Evolutionary conservation across 2,888 invertebrate species (phyloP).

Genomic region (Cabera pusaria): DNA sequence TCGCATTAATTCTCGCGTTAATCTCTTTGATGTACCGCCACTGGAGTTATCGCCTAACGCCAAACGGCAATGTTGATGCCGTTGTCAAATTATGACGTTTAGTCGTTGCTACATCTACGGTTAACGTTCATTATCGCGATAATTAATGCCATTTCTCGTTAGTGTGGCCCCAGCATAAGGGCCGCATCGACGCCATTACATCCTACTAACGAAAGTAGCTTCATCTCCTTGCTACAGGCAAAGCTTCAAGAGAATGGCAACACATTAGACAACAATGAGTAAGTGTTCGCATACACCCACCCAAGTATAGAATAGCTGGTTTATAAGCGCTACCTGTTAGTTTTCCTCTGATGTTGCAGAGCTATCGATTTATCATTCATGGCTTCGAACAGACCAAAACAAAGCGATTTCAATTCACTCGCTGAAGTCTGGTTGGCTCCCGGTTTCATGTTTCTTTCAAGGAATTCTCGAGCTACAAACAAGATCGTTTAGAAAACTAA

Average conservation of each 20-base stretch:
- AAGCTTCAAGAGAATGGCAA: no score
- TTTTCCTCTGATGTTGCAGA: slow-evolving; percentile 92
- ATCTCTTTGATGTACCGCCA: slow-evolving; percentile 8
- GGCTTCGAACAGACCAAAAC: slow-evolving; percentile 91
- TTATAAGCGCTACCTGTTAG: slow-evolving; percentile 90
- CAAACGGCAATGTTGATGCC: slow-evolving; percentile 19
- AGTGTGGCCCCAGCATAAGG: no score
- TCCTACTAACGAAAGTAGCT: no score
- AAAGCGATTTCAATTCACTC: slow-evolving; percentile 89
- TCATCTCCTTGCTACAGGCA: no score
- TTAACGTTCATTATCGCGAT: no score
- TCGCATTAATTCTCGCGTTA: background rate
- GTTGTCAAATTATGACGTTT: slow-evolving; percentile 17
- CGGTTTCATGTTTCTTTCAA: slow-evolving; percentile 84
- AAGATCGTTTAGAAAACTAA: no score
- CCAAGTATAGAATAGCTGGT: no score
- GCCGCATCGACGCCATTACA: no score
- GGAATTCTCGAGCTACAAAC: slow-evolving; percentile 86
- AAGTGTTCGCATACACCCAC: no score
- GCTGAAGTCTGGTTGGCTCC: slow-evolving; percentile 79
- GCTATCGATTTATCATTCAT: slow-evolving; percentile 94
- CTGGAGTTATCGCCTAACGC: slow-evolving; percentile 8
- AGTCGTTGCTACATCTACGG: slow-evolving; percentile 1
- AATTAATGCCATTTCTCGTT: no score
- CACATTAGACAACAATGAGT: no score